Evolutionary conservation across 2,888 invertebrate species (phyloP).

Genomic region (Agrenia bidenticulata): DNA sequence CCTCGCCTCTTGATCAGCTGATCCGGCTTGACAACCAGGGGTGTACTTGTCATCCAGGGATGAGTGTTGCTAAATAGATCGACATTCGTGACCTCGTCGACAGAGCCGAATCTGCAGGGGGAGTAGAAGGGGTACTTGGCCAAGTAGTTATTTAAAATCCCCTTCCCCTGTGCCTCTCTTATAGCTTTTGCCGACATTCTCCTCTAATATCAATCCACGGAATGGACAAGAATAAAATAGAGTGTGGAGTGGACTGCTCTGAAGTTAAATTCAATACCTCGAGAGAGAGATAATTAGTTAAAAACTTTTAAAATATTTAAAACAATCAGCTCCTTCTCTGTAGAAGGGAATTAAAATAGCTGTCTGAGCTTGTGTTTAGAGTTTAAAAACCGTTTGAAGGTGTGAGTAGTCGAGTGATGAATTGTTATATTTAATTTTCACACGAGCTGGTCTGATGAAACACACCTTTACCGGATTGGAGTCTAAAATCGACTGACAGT

Average conservation of each 20-base stretch:
- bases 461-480: slow-evolving; percentile 14
- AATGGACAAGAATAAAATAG: too few relatives aligned
- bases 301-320: too few relatives aligned
- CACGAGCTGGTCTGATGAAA: background rate
- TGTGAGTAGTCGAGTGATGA: background rate
- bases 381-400: too few relatives aligned
- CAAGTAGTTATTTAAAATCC: slow-evolving; percentile 81
- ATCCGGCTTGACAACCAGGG: slow-evolving; percentile 95
- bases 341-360: too few relatives aligned
- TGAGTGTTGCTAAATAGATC: slow-evolving; percentile 71
- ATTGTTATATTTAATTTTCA: background rate
- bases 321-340: too few relatives aligned
- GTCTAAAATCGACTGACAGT: slow-evolving; percentile 35
- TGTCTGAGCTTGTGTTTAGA: too few relatives aligned
- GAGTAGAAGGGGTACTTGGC: slow-evolving; percentile 65
- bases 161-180: slow-evolving; percentile 90
- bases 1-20: slow-evolving; percentile 98
- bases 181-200: slow-evolving; percentile 96
- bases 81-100: slow-evolving; percentile 77
- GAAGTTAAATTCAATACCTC: too few relatives aligned
- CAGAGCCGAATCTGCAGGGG: slow-evolving; percentile 77
- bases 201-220: too few relatives aligned
- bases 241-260: too few relatives aligned
- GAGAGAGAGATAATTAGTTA: too few relatives aligned
- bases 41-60: slow-evolving; percentile 71